Base-by-base conservation (phyloP, 1,140 invertebrate species). In the Schlechtendalia chinensis region DNA sequence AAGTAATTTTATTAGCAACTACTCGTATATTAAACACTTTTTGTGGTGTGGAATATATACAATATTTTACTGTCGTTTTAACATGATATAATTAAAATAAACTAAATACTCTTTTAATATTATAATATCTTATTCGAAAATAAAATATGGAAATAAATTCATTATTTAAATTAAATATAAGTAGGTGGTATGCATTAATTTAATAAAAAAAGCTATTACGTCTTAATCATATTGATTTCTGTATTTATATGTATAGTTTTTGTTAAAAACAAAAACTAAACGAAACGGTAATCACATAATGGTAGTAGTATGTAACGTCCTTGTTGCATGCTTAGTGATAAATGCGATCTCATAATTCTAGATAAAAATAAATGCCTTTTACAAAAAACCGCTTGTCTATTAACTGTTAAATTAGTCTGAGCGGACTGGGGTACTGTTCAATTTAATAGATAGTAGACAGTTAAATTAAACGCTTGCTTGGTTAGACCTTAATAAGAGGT, bases 391-490 rank as follows among this genome's bases (percentile, higher is more conserved):
- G 72, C 29, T 77, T 54, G 69, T 72, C 50, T 53, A 72, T 72
- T 53, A 54, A 54, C 69, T 53, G 50, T 54, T 56, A 59, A 59
- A 77, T 77, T 77, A 45, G n/a, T 59, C 29, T 59, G 72, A n/a
- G 12, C 17, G n/a, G 72, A 77, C n/a, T 12, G 29, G 53, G 63
- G 29, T 2, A 17, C 8, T 56, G 54, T 58, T 74, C 50, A 32
- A 74, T 56, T 74, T 74, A 74, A 74, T 74, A 74, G 22, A 45
- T 27, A 58, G 54, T 24, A 54, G 72, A 27, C 54, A 59, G 72
- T 77, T 77, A 77, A 77, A 77, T 77, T 74, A 74, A 74, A 74
- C 29, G 71, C 8, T 56, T 32, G 71, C 71, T 74, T 17, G 32
- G 11, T 29, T 19, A n/a, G 29, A 12, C 54, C 54, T 77, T 77